Evolutionary conservation across 2,797 vertebrate species (phyloP).

Genomic region (Taenioides sp.): DNA sequence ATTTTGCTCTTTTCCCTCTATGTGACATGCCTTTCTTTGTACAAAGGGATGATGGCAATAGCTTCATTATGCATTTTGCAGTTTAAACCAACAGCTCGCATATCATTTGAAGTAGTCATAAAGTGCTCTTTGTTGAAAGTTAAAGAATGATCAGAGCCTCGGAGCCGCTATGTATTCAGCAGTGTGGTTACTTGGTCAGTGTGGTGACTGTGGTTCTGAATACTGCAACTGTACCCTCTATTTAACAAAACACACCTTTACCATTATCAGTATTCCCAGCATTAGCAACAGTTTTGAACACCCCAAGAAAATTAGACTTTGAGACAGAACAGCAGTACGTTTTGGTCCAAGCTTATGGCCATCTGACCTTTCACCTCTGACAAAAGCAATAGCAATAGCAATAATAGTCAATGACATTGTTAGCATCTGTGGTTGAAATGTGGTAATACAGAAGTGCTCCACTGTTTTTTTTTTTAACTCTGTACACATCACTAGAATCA

Average conservation of each 20-base stretch:
- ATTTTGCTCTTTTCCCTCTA: background rate
- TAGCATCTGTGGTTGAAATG: conserved; percentile 7
- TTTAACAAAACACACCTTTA: background rate
- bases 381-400: conserved; percentile 24
- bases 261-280: background rate
- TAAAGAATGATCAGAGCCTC: background rate
- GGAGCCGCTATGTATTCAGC: background rate
- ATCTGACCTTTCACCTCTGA: conserved; percentile 45
- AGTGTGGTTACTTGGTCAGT: background rate
- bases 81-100: background rate
- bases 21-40: background rate
- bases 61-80: background rate
- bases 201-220: background rate
- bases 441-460: no score
- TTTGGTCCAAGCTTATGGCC: conserved; percentile 35
- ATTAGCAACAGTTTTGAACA: background rate
- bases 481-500: no score
- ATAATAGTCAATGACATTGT: conserved; percentile 27
- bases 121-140: background rate
- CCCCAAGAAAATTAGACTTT: background rate
- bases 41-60: background rate
- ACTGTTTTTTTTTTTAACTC: no score
- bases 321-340: conserved; percentile 25
- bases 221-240: background rate
- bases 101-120: background rate